phyloP scores from a whole-genome alignment of 2,888 invertebrate genomes.

The Lasioglossum calceatum region DNA sequence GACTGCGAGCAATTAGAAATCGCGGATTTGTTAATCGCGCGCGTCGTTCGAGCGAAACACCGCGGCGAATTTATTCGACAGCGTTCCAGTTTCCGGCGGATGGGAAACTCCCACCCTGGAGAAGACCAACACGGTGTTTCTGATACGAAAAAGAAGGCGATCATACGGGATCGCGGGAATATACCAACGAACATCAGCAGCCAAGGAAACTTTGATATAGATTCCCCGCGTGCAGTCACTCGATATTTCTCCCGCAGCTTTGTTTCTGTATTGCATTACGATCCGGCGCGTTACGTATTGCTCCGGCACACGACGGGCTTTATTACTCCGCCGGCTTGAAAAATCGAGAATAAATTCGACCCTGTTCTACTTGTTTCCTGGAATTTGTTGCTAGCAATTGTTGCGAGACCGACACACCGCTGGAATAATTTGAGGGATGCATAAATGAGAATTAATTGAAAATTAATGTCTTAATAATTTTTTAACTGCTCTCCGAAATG shows the following conservation, averaged over 20 bases:
- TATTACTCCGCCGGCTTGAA: constrained; percentile 57
- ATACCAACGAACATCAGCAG: constrained; percentile 46
- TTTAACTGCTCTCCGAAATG: no score
- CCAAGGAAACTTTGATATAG: constrained; percentile 75
- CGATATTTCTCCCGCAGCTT: constrained; percentile 78
- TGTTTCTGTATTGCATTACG: constrained; percentile 79
- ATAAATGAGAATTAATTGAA: no score
- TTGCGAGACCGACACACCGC: background rate
- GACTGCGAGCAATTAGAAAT: constrained; percentile 19
- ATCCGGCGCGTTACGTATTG: constrained; percentile 63
- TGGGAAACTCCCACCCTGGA: constrained; percentile 7
- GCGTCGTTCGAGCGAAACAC: constrained; percentile 15
- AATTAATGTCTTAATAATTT: no score
- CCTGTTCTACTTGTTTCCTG: constrained; percentile 13
- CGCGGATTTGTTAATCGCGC: constrained; percentile 28
- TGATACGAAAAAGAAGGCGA: constrained; percentile 28
- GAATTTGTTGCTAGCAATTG: background rate
- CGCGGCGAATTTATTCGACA: constrained; percentile 27
- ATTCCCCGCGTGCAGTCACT: constrained; percentile 74
- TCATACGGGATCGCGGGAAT: constrained; percentile 31
- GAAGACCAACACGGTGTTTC: background rate
- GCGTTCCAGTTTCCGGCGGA: constrained; percentile 37
- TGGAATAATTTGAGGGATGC: background rate
- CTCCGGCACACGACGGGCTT: constrained; percentile 67
- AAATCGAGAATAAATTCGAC: constrained; percentile 48